These are phyloP conservation scores for Chymomyza costata DNA, from an alignment of 1,140 invertebrate species.

Conservation along the genomic window DNA sequence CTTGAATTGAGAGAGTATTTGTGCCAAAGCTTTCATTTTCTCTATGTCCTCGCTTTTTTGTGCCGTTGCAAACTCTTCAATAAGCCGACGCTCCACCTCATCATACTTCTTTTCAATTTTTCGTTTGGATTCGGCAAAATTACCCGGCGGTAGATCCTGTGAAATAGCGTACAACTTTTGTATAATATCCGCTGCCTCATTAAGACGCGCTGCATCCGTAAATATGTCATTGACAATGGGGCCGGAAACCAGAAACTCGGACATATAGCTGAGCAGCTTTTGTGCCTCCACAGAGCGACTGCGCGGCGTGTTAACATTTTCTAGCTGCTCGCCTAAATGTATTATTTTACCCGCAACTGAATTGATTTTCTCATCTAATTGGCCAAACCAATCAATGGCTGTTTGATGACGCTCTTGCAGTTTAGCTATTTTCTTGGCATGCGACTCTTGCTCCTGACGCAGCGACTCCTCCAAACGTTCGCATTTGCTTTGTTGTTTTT, in stretches of 20 bases:
- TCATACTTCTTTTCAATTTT: conserved; percentile 97
- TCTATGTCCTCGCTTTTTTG: conserved; percentile 88
- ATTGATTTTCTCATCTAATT: conserved; percentile 96
- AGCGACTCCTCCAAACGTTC: conserved; percentile 88
- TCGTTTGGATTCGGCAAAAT: conserved; percentile 91
- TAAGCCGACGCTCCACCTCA: conserved; percentile 93
- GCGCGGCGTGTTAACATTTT: conserved; percentile 96
- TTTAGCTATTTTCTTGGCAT: conserved; percentile 87
- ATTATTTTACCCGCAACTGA: conserved; percentile 97
- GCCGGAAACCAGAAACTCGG: conserved; percentile 93
- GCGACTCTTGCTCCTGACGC: conserved; percentile 90
- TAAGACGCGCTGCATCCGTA: conserved; percentile 89
- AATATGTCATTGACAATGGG: conserved; percentile 91
- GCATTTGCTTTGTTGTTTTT: conserved; percentile 91
- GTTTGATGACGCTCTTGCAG: conserved; percentile 88
- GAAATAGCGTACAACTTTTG: conserved; percentile 97
- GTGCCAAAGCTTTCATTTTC: conserved; percentile 95
- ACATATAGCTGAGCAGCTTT: conserved; percentile 94
- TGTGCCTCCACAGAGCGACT: conserved; percentile 95
- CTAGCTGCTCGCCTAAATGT: conserved; percentile 97
- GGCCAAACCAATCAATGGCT: conserved; percentile 91
- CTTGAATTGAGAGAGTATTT: conserved; percentile 95
- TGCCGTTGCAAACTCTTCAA: conserved; percentile 95
- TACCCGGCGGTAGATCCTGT: conserved; percentile 92
- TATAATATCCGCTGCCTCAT: conserved; percentile 98